Evolutionary conservation across 2,888 invertebrate species (phyloP).

Genomic region (Scaptomyza parva): DNA sequence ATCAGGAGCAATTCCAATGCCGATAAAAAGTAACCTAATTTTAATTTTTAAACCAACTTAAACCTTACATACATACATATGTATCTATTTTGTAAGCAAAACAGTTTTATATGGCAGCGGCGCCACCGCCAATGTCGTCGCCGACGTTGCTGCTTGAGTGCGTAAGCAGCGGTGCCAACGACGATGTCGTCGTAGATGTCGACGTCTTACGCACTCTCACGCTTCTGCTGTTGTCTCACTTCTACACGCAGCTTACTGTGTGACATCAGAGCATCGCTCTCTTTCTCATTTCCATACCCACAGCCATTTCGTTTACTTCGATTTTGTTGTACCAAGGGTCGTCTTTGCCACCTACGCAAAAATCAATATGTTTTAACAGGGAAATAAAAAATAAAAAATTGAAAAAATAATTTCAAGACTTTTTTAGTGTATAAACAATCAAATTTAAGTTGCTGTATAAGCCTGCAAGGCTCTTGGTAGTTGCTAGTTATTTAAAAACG

Average conservation of each 20-base stretch:
- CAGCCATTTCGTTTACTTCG: neutral
- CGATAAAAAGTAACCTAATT: constrained; percentile 1
- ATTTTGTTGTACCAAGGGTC: constrained; percentile 15
- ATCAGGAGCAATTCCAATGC: constrained; percentile 6
- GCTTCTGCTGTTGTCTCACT: constrained; percentile 57
- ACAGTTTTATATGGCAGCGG: constrained; percentile 34
- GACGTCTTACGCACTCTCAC: constrained; percentile 55
- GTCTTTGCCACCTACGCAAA: constrained; percentile 64
- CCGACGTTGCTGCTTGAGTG: constrained; percentile 7
- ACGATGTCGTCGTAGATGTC: constrained; percentile 20
- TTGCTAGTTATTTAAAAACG: constrained; percentile 5
- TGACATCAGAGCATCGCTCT: constrained; percentile 26
- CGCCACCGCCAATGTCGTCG: constrained; percentile 27
- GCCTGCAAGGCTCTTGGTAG: neutral
- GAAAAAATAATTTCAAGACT: constrained; percentile 7
- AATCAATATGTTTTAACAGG: constrained; percentile 51
- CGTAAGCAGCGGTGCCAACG: constrained; percentile 10
- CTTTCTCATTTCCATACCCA: constrained; percentile 14
- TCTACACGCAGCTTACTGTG: constrained; percentile 21
- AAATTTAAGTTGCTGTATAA: constrained; percentile 24
- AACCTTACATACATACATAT: too few species aligned
- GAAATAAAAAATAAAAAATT: constrained; percentile 13
- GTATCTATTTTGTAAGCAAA: constrained; percentile 29
- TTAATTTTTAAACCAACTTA: neutral
- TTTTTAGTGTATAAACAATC: constrained; percentile 40